Conservation (phyloP, 1,140 invertebrate species). For the Lanistes nyassanus region DNA sequence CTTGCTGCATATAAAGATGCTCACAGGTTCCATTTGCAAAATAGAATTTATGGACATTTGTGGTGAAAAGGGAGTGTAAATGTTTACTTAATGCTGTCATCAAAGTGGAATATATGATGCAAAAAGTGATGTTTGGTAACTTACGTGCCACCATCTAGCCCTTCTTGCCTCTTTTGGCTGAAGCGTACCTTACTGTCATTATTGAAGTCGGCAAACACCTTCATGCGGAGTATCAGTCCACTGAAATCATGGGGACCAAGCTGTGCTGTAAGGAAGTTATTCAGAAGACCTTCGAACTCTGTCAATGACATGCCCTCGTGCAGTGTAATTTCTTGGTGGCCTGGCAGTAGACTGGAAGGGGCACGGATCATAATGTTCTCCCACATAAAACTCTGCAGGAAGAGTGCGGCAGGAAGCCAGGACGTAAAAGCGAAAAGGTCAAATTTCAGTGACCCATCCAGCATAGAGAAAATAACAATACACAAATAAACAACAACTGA, state of each 20-base stretch:
- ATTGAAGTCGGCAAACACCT: slow-evolving; percentile 42
- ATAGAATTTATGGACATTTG: too few relatives aligned
- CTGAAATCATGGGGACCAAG: slow-evolving; percentile 29
- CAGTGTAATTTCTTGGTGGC: slow-evolving; percentile 9
- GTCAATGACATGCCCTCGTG: slow-evolving; percentile 33
- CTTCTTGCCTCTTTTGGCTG: too few relatives aligned
- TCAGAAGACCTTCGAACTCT: slow-evolving; percentile 28
- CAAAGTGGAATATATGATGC: too few relatives aligned
- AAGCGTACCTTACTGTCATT: slow-evolving; percentile 36
- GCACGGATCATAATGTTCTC: slow-evolving; percentile 15
- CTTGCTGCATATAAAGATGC: too few relatives aligned
- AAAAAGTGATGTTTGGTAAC: too few relatives aligned
- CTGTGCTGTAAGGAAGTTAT: slow-evolving; percentile 23
- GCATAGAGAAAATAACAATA: neutral
- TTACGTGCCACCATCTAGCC: too few relatives aligned
- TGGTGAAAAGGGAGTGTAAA: too few relatives aligned
- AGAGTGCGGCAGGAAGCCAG: neutral
- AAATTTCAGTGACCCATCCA: neutral
- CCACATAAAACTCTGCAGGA: slow-evolving; percentile 16
- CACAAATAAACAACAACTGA: neutral
- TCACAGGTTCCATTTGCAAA: too few relatives aligned
- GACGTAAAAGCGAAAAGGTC: neutral
- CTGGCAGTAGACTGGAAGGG: neutral
- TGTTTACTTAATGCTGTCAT: too few relatives aligned
- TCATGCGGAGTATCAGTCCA: slow-evolving; percentile 18